phyloP scores from a whole-genome alignment of 2,888 invertebrate genomes.

The Phragmatobia fuliginosa region DNA sequence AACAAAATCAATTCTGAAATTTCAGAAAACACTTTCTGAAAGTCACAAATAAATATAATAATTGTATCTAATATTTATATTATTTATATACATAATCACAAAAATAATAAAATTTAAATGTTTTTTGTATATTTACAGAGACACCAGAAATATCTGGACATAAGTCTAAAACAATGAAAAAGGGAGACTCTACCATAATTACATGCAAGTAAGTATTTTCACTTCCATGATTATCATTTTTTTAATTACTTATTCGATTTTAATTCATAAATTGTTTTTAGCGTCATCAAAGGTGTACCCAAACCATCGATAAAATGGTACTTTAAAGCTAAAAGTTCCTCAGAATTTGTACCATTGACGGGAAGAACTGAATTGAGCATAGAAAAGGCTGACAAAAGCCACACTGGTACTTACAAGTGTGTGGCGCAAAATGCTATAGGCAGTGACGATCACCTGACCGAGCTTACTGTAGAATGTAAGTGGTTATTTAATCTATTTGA shows the following conservation, averaged over 20 bases:
- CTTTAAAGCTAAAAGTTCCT: slow-evolving; percentile 8
- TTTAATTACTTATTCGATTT: background rate
- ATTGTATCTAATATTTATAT: too few species aligned
- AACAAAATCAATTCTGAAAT: too few species aligned
- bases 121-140: slow-evolving; percentile 19
- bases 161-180: slow-evolving; percentile 8
- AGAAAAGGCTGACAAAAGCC: slow-evolving; percentile 3
- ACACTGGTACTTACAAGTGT: slow-evolving; percentile 37
- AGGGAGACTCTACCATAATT: slow-evolving; percentile 15
- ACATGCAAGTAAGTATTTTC: slow-evolving; percentile 30
- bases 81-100: background rate
- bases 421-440: slow-evolving; percentile 25
- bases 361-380: slow-evolving; percentile 14
- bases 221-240: background rate
- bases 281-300: slow-evolving; percentile 25
- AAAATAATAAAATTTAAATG: background rate
- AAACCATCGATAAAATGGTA: slow-evolving; percentile 31
- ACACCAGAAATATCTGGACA: slow-evolving; percentile 26
- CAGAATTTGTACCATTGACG: slow-evolving; percentile 1
- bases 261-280: background rate
- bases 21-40: too few species aligned
- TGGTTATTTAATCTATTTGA: background rate
- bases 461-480: slow-evolving; percentile 41
- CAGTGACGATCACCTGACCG: slow-evolving; percentile 13
- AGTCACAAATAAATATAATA: too few species aligned